Base-by-base conservation (phyloP, 1,140 invertebrate species). In the Calycopis cecrops region DNA sequence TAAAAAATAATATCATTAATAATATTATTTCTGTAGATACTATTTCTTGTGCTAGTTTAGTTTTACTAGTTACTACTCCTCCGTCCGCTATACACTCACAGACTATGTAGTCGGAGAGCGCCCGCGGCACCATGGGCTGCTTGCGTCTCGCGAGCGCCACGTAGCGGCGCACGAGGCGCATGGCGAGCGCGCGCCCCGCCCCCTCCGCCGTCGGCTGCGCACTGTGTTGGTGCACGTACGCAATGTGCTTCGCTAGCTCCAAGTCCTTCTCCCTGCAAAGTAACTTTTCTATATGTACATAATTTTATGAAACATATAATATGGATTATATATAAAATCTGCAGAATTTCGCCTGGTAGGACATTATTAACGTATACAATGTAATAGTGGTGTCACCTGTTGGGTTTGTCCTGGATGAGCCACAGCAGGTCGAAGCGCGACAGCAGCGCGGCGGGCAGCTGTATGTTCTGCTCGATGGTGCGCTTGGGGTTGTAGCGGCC, bases 401-500 rank as follows among this genome's bases (percentile, higher is more conserved):
- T 94, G 4, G 97, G 93, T 68, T 93, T 95, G 85, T 99, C 99
- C 81, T 98, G 97, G 66, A 99, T 97, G 1, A 99, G 89, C 98
- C 98, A 99, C 0, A 99, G 89, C 3, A 99, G 85, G 89, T 99
- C 99, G 88, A 99, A 99, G 72, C 99, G 92, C 0, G 98, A 99
- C 1, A 99, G 88, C 4, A 99, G 87, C n/a, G 99, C 98, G 17
- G 99, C 98, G 1, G 99, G 98, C 37, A 99, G 88, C 76, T 99
- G 97, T 55, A 99, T 96, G 79, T 99, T 99, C 76, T 99, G 97
- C 88, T 99, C 97, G 34, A 99, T 92, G 0, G 96, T 92, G 63
- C 96, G 91, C 73, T 97, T 97, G 0, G 97, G 94, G 88, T 99
- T 99, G 88, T 99, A 99, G 62, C 97, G 92, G 9, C 99, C 99